A percentile compares a stretch with the other conserved stretches of the same genome.
These are phyloP conservation scores for Deroplatys truncata DNA, from an alignment of 2,888 invertebrate genomes.

Conservation along the genomic window DNA sequence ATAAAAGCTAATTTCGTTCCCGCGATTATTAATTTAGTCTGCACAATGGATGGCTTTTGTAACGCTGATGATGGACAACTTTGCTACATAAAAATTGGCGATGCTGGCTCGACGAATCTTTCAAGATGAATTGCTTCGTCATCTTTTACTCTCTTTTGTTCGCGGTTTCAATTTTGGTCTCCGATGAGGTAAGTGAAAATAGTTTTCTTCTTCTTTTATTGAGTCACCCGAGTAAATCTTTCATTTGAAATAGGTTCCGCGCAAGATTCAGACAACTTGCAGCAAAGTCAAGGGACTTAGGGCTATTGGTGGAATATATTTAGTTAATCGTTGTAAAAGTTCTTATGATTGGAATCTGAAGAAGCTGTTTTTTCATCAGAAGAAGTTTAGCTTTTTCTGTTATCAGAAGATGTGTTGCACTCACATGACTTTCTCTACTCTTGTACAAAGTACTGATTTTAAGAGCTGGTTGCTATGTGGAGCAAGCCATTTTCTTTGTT, in stretches of 20 bases:
- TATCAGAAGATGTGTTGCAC: too few species aligned
- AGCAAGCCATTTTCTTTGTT: too few species aligned
- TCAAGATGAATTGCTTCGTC: not conserved
- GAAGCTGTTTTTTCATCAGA: too few species aligned
- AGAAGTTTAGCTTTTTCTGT: too few species aligned
- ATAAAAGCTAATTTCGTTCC: not conserved
- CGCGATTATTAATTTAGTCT: not conserved
- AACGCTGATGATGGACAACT: not conserved
- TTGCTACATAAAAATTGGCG: not conserved
- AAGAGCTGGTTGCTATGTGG: too few species aligned
- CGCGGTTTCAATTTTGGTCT: not conserved
- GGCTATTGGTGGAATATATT: too few species aligned
- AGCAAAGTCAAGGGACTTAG: too few species aligned
- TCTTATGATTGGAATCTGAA: too few species aligned
- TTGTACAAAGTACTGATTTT: too few species aligned
- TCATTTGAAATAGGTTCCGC: not conserved
- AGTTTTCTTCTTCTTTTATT: not conserved
- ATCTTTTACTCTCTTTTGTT: not conserved
- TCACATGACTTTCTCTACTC: too few species aligned
- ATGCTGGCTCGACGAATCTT: not conserved
- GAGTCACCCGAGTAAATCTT: not conserved
- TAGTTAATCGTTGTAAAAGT: too few species aligned
- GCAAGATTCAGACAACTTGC: too few species aligned
- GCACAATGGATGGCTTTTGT: not conserved
- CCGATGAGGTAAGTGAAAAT: not conserved